Evolutionary conservation across 2,113 vertebrate genomes (phyloP).

Genomic region (Ahaetulla prasina): DNA sequence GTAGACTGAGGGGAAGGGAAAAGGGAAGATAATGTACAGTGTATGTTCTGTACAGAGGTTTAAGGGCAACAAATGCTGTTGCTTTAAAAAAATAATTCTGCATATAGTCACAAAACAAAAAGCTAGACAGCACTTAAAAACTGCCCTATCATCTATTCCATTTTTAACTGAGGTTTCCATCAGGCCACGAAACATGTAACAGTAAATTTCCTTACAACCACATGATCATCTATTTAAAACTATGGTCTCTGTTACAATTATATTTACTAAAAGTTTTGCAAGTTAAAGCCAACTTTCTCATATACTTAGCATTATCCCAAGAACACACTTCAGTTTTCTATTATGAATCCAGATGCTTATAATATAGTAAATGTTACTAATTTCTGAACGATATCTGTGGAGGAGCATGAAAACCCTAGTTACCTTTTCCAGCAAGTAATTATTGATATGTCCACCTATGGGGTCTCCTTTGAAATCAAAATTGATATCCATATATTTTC

Average conservation of each 20-base stretch:
- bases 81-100: not conserved
- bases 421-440: conserved; percentile 98
- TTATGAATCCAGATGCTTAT: not conserved
- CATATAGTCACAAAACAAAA: not conserved
- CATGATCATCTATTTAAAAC: not conserved
- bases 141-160: not conserved
- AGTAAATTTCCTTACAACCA: not conserved
- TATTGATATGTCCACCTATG: conserved; percentile 96
- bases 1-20: not conserved
- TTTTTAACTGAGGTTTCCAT: conserved; percentile 6
- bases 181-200: not conserved
- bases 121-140: not conserved
- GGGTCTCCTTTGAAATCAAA: conserved; percentile 99
- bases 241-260: not conserved
- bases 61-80: conserved; percentile 31
- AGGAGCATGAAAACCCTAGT: not conserved
- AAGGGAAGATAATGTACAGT: not conserved
- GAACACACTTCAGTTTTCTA: not conserved
- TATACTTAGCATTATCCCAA: not conserved
- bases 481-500: conserved; percentile 99
- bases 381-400: not conserved
- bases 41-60: conserved; percentile 48
- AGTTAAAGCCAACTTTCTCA: not conserved
- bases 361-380: not conserved
- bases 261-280: not conserved